Conservation (phyloP, 2,888 invertebrate genomes). For the Phengaris arion region DNA sequence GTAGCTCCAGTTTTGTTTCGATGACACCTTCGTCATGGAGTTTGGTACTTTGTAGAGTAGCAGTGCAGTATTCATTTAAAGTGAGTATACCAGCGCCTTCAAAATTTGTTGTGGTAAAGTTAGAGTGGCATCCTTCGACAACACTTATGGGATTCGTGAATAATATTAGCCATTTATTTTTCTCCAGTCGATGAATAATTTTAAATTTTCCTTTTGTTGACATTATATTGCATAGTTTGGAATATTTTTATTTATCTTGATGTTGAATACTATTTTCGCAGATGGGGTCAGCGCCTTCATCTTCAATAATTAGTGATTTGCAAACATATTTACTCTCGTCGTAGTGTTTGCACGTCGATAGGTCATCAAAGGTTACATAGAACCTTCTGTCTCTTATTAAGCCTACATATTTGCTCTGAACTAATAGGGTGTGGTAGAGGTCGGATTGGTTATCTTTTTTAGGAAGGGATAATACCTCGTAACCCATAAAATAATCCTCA, state of each 20-base stretch:
- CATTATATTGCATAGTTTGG: conserved; percentile 5
- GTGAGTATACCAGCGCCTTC: not conserved
- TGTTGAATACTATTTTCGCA: too few relatives aligned
- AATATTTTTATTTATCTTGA: conserved; percentile 7
- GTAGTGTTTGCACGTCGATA: too few relatives aligned
- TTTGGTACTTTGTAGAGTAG: not conserved
- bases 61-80: not conserved
- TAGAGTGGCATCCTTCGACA: too few relatives aligned
- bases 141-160: too few relatives aligned
- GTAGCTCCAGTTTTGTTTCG: not conserved
- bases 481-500: too few relatives aligned
- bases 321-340: not conserved
- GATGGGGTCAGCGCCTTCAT: too few relatives aligned
- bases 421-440: conserved; percentile 23
- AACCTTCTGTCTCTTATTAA: too few relatives aligned
- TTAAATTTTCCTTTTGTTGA: not conserved
- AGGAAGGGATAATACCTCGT: too few relatives aligned
- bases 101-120: not conserved
- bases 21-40: not conserved
- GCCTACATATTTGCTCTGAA: too few relatives aligned
- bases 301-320: not conserved
- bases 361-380: too few relatives aligned
- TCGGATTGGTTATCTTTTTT: too few relatives aligned
- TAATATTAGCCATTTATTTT: not conserved
- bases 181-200: not conserved